Base-by-base conservation (phyloP, 2,113 vertebrate species). In the Centropus bengalensis region DNA sequence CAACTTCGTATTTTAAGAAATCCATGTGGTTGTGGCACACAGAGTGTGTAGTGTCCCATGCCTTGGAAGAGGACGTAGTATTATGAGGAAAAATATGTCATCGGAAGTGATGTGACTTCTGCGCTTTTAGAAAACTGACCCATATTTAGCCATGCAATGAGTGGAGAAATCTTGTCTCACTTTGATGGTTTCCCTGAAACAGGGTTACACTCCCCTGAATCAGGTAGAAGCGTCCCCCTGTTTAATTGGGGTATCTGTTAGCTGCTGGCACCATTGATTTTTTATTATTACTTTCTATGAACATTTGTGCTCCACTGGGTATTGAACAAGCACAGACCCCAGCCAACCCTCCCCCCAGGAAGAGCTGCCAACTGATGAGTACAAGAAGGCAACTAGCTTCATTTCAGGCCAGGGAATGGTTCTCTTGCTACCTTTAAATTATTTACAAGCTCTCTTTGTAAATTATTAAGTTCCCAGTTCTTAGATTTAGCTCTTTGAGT, bases 391-490 rank as follows among this genome's bases (percentile, higher is more conserved):
- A 81, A 80, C 36, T 38, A 94, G 63, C 88, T 67, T 69, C 42
- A 85, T 89, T 94, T 88, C 85, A 86, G 60, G 40, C 60, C 47
- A 70, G 32, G 68, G 71, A 96, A 96, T 75, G 63, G 17, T 26
- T 96, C 51, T 89, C 47, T 88, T 94, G 82, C 47, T 93, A 70
- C 7, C 9, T 88, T 36, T 93, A 80, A 88, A 89, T 81, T 95
- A 97, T 96, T 96, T 71, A 93, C 5, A 0, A 85, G 18, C 12
- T 83, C 68, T 90, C 85, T 83, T 87, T 44, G 32, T 96, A 95
- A 96, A 96, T 97, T 96, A 97, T 94, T 96, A 91, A 96, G 55
- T 63, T 80, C 68, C 33, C 20, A 54, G 60, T 88, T 83, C 89
- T 91, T 73, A 93, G 89, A 90, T 86, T 95, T 70, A 95, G 89